phyloP scores from a whole-genome alignment of 2,888 invertebrate genomes.

The Cheiracanthium punctorium region DNA sequence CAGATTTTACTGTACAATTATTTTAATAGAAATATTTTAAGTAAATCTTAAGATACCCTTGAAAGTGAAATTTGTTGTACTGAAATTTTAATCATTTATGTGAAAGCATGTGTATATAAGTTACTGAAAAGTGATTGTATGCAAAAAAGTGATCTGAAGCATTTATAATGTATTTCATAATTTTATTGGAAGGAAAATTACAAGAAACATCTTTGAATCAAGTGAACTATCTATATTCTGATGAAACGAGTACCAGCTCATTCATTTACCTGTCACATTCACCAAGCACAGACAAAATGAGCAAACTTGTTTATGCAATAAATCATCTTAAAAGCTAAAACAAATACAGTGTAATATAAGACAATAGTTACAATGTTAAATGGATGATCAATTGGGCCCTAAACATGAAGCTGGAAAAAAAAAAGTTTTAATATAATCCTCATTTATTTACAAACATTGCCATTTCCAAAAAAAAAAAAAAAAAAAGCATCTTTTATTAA shows the following conservation, averaged over 20 bases:
- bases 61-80: too few relatives aligned
- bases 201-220: slow-evolving; percentile 55
- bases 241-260: slow-evolving; percentile 70
- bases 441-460: slow-evolving; percentile 69
- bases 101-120: too few relatives aligned
- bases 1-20: too few relatives aligned
- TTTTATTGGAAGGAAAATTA: slow-evolving; percentile 63
- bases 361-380: slow-evolving; percentile 68
- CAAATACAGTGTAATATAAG: slow-evolving; percentile 64
- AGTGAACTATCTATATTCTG: slow-evolving; percentile 58
- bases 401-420: slow-evolving; percentile 60
- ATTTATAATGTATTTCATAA: slow-evolving; percentile 44
- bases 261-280: slow-evolving; percentile 59
- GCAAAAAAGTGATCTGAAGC: background rate
- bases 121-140: too few relatives aligned
- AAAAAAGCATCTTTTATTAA: slow-evolving; percentile 40
- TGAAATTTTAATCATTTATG: too few relatives aligned
- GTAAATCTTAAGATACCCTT: too few relatives aligned
- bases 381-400: slow-evolving; percentile 65
- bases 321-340: slow-evolving; percentile 70
- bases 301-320: slow-evolving; percentile 57
- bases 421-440: slow-evolving; percentile 60
- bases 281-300: slow-evolving; percentile 65
- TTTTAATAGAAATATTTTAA: too few relatives aligned
- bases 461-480: slow-evolving; percentile 57